Evolutionary conservation across 2,888 invertebrate species (phyloP), one percentile per base, ranked within the genome.

Genomic region (Rotaria magnacalcarata): DNA sequence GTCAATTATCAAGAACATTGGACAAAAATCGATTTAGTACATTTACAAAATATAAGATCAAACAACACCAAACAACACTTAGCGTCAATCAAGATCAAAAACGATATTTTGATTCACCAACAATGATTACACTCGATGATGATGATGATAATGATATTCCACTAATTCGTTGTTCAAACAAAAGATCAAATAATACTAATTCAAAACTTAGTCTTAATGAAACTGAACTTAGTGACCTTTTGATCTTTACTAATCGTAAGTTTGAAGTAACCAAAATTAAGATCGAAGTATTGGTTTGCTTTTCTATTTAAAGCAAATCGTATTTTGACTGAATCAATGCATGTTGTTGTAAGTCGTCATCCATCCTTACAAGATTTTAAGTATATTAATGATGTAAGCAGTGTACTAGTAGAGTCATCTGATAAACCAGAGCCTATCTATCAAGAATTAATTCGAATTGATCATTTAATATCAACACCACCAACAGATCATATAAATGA

Each of bases 11-110:
- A 11, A 10, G 5, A 80, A 19, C 75, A 80, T 43, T 8, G 47
- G 21, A 47, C 16, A 34, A 41, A 21, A 21, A 8, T 24, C 75
- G 75, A 24, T 80, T 47, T 47, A 14, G 11, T 47, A 80, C 75
- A 47, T 80, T 80, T 47, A 80, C 75, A 80, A 80, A 80, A 47
- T 80, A 80, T 80, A 80, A 80, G 47, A 47, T 80, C 21, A 80
- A 80, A 24, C 67, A 67, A 27, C 27, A n/a, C 11, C 14, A 27
- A 27, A 27, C 14, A 41, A 43, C 75, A 41, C 10, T 75, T 43
- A 75, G 2, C 21, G 43, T 75, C 19, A 75, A 43, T 75, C 41
- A 75, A 80, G 43, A 80, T 24, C 75, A 80, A 21, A 21, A 47
- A 80, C 41, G 47, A 47, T 80, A 80, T 80, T 80, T 80, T 47